phyloP scores from a whole-genome alignment of 2,797 vertebrate genomes.

The Pampus argenteus region DNA sequence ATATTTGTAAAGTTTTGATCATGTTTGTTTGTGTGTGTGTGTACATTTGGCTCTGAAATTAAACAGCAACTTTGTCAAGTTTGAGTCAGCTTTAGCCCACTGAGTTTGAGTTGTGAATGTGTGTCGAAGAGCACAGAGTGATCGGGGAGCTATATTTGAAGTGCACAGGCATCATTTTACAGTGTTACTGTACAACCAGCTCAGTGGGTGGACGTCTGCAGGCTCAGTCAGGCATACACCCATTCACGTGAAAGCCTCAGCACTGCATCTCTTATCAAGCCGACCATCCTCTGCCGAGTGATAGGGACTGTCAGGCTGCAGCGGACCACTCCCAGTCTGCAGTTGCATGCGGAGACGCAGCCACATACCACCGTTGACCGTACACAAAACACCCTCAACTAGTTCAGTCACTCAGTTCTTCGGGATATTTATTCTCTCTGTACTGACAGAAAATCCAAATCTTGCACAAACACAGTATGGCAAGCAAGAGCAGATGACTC shows the following conservation, averaged over 20 bases:
- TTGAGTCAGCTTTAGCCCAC: background rate
- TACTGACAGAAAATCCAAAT: conserved; percentile 26
- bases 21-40: background rate
- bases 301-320: conserved; percentile 71
- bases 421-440: conserved; percentile 33
- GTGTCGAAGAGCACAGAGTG: conserved; percentile 44
- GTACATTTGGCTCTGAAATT: background rate
- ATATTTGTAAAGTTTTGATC: too few species aligned
- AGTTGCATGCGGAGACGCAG: conserved; percentile 41
- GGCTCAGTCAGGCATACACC: conserved; percentile 55
- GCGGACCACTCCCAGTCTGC: conserved; percentile 77
- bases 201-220: conserved; percentile 49
- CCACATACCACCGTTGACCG: conserved; percentile 31
- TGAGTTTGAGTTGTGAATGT: conserved; percentile 47
- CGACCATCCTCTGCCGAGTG: conserved; percentile 74
- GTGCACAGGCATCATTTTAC: conserved; percentile 75
- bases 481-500: conserved; percentile 22
- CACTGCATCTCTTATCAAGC: conserved; percentile 79
- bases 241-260: conserved; percentile 55
- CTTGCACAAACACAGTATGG: conserved; percentile 29
- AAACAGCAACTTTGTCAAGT: conserved; percentile 3
- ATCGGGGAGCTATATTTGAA: conserved; percentile 75
- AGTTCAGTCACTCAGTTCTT: conserved; percentile 15
- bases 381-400: conserved; percentile 54
- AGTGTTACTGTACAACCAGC: conserved; percentile 56